Evolutionary conservation across 1,140 invertebrate species (phyloP).

Genomic region (Cephus cinctus): DNA sequence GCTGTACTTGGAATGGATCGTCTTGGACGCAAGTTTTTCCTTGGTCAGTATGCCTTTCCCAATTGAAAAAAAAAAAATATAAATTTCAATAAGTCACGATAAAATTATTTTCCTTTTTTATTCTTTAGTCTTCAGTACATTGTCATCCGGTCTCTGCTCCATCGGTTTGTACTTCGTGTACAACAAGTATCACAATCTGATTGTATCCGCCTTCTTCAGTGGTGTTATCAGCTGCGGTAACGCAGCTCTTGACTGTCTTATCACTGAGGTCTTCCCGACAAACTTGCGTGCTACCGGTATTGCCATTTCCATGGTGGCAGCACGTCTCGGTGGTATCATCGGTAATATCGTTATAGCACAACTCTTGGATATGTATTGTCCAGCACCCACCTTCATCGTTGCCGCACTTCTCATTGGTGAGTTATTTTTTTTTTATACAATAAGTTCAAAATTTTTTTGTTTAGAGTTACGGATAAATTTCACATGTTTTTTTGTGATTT

Average conservation of each 20-base stretch:
- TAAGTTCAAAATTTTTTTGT: slow-evolving; percentile 1
- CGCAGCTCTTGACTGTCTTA: slow-evolving; percentile 83
- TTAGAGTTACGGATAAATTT: slow-evolving; percentile 11
- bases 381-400: slow-evolving; percentile 82
- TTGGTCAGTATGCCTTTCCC: slow-evolving; percentile 58
- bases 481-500: slow-evolving; percentile 1
- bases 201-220: slow-evolving; percentile 82
- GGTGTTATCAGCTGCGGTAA: slow-evolving; percentile 86
- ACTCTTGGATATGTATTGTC: slow-evolving; percentile 78
- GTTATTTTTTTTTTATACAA: slow-evolving; percentile 4
- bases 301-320: slow-evolving; percentile 83
- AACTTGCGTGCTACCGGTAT: slow-evolving; percentile 83
- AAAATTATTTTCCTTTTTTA: slow-evolving; percentile 16
- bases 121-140: slow-evolving; percentile 76
- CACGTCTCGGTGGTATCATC: slow-evolving; percentile 79
- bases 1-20: slow-evolving; percentile 75
- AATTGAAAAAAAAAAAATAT: background rate
- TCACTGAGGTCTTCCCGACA: slow-evolving; percentile 87
- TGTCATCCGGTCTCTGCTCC: slow-evolving; percentile 82
- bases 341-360: slow-evolving; percentile 84
- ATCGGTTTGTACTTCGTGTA: slow-evolving; percentile 81
- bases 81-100: background rate
- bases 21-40: slow-evolving; percentile 85
- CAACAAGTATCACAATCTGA: slow-evolving; percentile 78
- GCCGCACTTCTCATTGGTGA: slow-evolving; percentile 72